phyloP scores from a whole-genome alignment of 2,113 vertebrate species.

The Gymnocephalus cernua region DNA sequence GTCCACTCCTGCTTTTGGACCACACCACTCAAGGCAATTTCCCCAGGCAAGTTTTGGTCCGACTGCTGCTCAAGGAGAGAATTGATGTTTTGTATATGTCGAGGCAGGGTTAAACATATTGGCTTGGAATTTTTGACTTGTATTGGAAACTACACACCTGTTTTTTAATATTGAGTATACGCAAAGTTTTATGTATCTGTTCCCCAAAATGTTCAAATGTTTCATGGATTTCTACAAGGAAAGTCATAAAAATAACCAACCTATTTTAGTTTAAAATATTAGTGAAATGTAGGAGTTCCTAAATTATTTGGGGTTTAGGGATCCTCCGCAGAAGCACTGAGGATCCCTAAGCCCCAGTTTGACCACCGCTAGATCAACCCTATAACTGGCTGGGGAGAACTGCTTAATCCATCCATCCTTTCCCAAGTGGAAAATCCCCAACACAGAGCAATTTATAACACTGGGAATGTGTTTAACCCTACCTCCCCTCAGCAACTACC shows the following conservation, averaged over 20 bases:
- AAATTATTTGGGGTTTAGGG: not conserved
- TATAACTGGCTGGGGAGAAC: not conserved
- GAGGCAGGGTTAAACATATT: not conserved
- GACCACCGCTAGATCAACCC: not conserved
- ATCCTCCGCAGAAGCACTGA: not conserved
- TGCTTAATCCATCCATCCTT: not conserved
- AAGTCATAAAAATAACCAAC: not conserved
- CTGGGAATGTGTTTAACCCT: conserved; percentile 7
- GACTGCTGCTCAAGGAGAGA: too few species aligned
- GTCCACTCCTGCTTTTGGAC: too few species aligned
- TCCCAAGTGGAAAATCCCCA: conserved; percentile 4
- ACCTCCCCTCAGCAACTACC: not conserved
- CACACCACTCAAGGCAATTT: not conserved
- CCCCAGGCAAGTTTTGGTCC: too few species aligned
- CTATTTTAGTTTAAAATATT: not conserved
- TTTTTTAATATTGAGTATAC: too few species aligned
- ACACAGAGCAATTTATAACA: not conserved
- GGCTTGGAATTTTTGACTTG: too few species aligned
- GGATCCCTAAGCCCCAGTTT: not conserved
- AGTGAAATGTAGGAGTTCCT: not conserved
- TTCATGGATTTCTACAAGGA: not conserved
- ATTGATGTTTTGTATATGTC: not conserved
- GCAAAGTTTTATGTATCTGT: not conserved
- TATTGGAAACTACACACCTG: too few species aligned
- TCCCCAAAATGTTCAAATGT: not conserved